Evolutionary conservation across 2,113 vertebrate species (phyloP), one percentile per base, ranked within the genome.

Genomic region (Serilophus lunatus): DNA sequence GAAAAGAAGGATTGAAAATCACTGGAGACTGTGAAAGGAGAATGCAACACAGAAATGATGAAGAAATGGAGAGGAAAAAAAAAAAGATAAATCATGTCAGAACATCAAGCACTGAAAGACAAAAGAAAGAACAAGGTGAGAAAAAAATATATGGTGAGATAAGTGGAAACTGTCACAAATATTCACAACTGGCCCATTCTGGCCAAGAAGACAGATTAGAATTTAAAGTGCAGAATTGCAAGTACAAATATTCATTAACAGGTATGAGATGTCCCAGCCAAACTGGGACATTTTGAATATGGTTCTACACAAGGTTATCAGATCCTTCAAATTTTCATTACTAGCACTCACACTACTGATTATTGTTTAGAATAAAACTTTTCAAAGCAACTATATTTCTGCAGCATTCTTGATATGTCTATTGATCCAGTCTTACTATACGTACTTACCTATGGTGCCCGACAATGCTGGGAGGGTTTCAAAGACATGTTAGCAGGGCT

Each of bases 211-310:
- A 66, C 3, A 10, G 6, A 35, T 54, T 35, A 70, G 36, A 25
- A 54, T 22, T 23, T 24, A 47, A 68, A 76, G 10, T 9, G 16
- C 2, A 64, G 22, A 86, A 66, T 28, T 66, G 29, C 11, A 68
- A 71, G 13, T 82, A 17, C 24, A 66, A 85, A n/a, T 23, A 40
- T 29, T 68, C 31, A 33, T 45, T 71, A 18, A 38, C 4, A 10
- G 33, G 7, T 36, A 72, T n/a, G 36, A 86, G 12, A 1, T 29
- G 13, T 54, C 35, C 47, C 42, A 63, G 13, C 6, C 36, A 79
- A 57, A 59, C 0, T 33, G 12, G 6, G 15, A 10, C 11, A 56
- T 8, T 7, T 6, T 1, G 2, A 54, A 45, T 10, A 1, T 47
- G 5, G 33, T 45, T 86, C 63, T 54, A n/a, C 33, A 64, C 13